Base-by-base conservation (phyloP, 2,797 vertebrate species). In the Pipistrellus nathusii region DNA sequence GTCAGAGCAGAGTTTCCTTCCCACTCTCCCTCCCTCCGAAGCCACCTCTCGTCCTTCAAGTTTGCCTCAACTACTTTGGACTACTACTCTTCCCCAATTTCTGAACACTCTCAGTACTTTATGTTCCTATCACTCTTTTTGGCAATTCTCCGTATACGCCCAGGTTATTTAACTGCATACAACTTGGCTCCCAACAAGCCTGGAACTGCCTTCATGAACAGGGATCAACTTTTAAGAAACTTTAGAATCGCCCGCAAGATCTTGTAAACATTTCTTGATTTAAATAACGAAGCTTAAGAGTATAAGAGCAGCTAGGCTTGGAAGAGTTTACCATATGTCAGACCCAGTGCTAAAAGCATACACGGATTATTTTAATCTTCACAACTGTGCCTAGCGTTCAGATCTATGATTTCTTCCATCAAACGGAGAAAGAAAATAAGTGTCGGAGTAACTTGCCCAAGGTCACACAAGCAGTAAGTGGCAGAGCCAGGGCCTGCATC, bases 401-500 rank as follows among this genome's bases (percentile, higher is more conserved):
- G 35, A 92, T 72, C 13, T 71, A 71, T 44, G 38, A 30, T 75
- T 88, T 95, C 72, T 53, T 69, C 51, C 59, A 91, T 81, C 41
- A 84, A 91, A 77, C 1, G 82, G 46, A 59, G 41, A 27, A n/a
- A 89, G 72, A 93, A 94, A 87, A 66, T 41, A 84, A 85, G 44
- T 48, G 35, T 94, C 62, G 11, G 32, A 53, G 48, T 81, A 92
- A 90, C 64, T 51, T 86, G 78, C 64, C 68, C 97, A 96, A 95
- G 90, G 91, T 95, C 88, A 85, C 18, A 64, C 6, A 46, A 41
- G 57, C 51, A 41, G 32, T 55, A 81, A 90, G 69, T 12, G 55
- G 44, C 75, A 88, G 72, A 53, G 21, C n/a, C 62, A 81, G 68
- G 55, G 84, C 32, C 68, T 64, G 72, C 80, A 86, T 57, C 77